These are phyloP conservation scores for Serripes groenlandicus DNA, from an alignment of 2,888 invertebrate genomes.

Conservation along the genomic window DNA sequence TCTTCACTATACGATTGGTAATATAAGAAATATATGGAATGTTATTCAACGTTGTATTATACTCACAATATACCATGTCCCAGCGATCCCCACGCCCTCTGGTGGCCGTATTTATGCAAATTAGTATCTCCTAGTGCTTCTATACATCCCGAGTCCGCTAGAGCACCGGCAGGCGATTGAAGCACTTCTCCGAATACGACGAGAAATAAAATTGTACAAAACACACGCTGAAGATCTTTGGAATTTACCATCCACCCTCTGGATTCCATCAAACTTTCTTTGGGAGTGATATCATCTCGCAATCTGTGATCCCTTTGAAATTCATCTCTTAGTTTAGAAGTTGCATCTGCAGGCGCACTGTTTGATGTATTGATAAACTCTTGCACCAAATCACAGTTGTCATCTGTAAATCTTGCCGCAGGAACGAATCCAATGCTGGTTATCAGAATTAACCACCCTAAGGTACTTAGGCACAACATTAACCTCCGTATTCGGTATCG, in stretches of 20 bases:
- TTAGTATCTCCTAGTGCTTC: constrained; percentile 63
- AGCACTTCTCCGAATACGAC: constrained; percentile 68
- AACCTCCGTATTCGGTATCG: constrained; percentile 65
- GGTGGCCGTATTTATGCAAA: constrained; percentile 70
- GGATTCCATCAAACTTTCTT: constrained; percentile 65
- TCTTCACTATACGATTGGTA: too few relatives aligned
- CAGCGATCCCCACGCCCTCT: constrained; percentile 70
- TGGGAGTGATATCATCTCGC: constrained; percentile 31
- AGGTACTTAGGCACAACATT: constrained; percentile 62
- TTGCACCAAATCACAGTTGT: constrained; percentile 54
- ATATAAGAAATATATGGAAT: too few relatives aligned
- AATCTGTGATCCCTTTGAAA: constrained; percentile 36
- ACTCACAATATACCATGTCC: constrained; percentile 70
- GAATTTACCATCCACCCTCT: constrained; percentile 70
- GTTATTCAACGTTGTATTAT: too few relatives aligned
- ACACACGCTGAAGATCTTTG: constrained; percentile 51
- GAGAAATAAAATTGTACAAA: constrained; percentile 58
- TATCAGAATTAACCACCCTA: constrained; percentile 69
- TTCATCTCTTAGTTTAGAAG: constrained; percentile 1
- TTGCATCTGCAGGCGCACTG: not conserved
- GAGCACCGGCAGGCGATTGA: constrained; percentile 69
- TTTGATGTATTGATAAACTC: constrained; percentile 26
- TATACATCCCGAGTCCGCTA: constrained; percentile 70
- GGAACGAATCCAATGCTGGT: constrained; percentile 69
- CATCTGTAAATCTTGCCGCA: constrained; percentile 45